Evolutionary conservation across 1,140 invertebrate species (phyloP).

Genomic region (Apis mellifera): Amel_HAv3.1 CM009932.2:15587501-15588000

Average conservation of each 20-base stretch:
- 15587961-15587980: background rate
- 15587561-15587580: slow-evolving; percentile 54
- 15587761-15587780: background rate
- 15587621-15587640: slow-evolving; percentile 11
- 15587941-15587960: background rate
- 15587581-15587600: background rate
- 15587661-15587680: background rate
- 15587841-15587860: slow-evolving; percentile 21
- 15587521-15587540: slow-evolving; percentile 38
- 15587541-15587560: slow-evolving; percentile 19
- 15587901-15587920: slow-evolving; percentile 5
- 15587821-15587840: slow-evolving; percentile 36
- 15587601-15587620: slow-evolving; percentile 43
- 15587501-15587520: no score
- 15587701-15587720: background rate
- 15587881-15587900: slow-evolving; percentile 8
- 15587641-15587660: no score
- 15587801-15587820: background rate
- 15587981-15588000: background rate
- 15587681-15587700: slow-evolving; percentile 2
- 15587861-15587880: slow-evolving; percentile 8
- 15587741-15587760: no score
- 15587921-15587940: background rate
- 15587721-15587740: no score
- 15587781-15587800: background rate